phyloP scores from a whole-genome alignment of 2,888 invertebrate species.

The Synergus laeviventris region DNA sequence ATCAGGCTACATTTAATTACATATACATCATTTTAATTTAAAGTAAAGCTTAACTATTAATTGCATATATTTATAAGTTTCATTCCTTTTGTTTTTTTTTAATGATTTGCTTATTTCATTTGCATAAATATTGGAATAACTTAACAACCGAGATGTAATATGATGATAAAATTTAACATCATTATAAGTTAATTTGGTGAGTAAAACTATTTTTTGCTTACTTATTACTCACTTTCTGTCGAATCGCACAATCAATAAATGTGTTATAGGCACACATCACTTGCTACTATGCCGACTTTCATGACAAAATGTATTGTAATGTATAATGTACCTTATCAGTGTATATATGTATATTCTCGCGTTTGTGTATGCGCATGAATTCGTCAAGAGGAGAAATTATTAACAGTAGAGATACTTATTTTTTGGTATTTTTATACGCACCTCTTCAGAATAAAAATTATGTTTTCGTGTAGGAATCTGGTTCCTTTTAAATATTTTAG shows the following conservation, averaged over 20 bases:
- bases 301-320: slow-evolving; percentile 14
- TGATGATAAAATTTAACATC: slow-evolving; percentile 54
- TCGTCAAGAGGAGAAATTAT: not conserved
- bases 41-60: too few relatives aligned
- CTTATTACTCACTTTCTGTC: slow-evolving; percentile 4
- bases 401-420: not conserved
- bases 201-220: slow-evolving; percentile 51
- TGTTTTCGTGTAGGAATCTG: not conserved
- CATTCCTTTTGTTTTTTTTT: slow-evolving; percentile 26
- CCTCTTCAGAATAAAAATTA: not conserved
- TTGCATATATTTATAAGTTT: not conserved
- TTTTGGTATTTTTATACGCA: not conserved
- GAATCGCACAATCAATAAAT: slow-evolving; percentile 27
- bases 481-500: not conserved
- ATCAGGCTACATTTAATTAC: not conserved
- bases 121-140: slow-evolving; percentile 61
- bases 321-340: slow-evolving; percentile 2
- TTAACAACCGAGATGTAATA: slow-evolving; percentile 48
- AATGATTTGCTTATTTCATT: slow-evolving; percentile 58
- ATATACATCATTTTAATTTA: not conserved
- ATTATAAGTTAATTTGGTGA: slow-evolving; percentile 58
- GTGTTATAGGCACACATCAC: slow-evolving; percentile 17
- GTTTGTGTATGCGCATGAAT: not conserved
- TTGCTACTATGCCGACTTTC: not conserved
- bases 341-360: not conserved